Base-by-base conservation (phyloP, 2,113 vertebrate species). In the Ciconia maguari region DNA sequence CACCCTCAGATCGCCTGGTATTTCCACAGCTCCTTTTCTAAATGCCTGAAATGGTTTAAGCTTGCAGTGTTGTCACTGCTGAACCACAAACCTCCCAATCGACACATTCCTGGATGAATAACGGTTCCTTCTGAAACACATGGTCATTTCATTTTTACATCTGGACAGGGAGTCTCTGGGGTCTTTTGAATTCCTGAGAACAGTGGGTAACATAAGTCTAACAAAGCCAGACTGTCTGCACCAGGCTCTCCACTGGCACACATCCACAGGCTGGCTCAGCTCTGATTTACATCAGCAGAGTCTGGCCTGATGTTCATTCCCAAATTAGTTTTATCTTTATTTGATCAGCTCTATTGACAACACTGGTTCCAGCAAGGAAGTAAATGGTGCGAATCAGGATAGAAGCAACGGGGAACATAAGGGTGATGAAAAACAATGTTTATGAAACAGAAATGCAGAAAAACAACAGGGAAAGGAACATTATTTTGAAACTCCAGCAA, bases 171-270 rank as follows among this genome's bases (percentile, higher is more conserved):
- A 29, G 38, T 4, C n/a, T 58, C 44, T 14, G 44, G 42, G 52
- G 19, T 36, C 17, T 22, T 64, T 0, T n/a, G 77, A 38, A 51
- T 6, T 21, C 61, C 57, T 48, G 5, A 7, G 30, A 54, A 13
- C 0, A 13, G 46, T 0, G 16, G 55, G 77, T 2, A 44, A 7
- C 16, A 1, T 5, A 6, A 49, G 16, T 1, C 62, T 60, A 20
- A 34, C 60, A n/a, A 16, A 77, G 70, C 20, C 71, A 26, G 38
- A 25, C 74, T 11, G 52, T 9, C 44, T 57, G 79, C 42, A 9
- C 21, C 70, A n/a, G 60, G 34, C 44, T 52, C 68, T 29, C 16
- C 26, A 3, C 15, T 18, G 61, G 66, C 30, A 54, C 36, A 62
- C 13, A 27, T 5, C 64, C 82, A 9, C 32, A 29, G 76, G 4